phyloP scores from a whole-genome alignment of 2,113 vertebrate genomes.

The Alethe castanea region DNA sequence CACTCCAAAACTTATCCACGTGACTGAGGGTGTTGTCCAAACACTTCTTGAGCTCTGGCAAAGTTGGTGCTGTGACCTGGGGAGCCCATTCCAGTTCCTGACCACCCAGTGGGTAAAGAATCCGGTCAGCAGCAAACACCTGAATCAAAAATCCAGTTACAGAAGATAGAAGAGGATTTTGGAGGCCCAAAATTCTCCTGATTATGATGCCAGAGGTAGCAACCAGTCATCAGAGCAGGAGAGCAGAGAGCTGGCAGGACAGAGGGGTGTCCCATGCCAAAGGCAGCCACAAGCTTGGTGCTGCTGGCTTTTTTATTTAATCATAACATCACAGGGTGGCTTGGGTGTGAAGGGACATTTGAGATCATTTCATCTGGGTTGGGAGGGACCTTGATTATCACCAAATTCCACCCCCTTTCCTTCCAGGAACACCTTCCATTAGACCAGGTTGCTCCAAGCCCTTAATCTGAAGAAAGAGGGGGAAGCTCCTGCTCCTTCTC shows the following conservation, averaged over 20 bases:
- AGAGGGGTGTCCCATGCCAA: not conserved
- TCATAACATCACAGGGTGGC: not conserved
- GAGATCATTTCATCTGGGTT: not conserved
- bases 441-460: not conserved
- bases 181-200: not conserved
- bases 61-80: not conserved
- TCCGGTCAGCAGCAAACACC: not conserved
- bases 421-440: not conserved
- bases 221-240: not conserved
- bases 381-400: not conserved
- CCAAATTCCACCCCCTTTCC: not conserved
- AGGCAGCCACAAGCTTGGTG: not conserved
- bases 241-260: not conserved
- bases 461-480: not conserved
- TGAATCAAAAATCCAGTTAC: not conserved
- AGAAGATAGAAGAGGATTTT: not conserved
- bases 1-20: not conserved
- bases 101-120: not conserved
- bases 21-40: not conserved
- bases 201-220: not conserved
- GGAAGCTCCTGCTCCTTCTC: not conserved
- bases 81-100: too few relatives aligned
- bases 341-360: not conserved
- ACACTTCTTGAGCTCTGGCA: not conserved
- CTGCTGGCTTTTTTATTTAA: not conserved